These are phyloP conservation scores for Mus spicilegus DNA, from an alignment of 2,113 vertebrate species.

Conservation along the genomic window DNA sequence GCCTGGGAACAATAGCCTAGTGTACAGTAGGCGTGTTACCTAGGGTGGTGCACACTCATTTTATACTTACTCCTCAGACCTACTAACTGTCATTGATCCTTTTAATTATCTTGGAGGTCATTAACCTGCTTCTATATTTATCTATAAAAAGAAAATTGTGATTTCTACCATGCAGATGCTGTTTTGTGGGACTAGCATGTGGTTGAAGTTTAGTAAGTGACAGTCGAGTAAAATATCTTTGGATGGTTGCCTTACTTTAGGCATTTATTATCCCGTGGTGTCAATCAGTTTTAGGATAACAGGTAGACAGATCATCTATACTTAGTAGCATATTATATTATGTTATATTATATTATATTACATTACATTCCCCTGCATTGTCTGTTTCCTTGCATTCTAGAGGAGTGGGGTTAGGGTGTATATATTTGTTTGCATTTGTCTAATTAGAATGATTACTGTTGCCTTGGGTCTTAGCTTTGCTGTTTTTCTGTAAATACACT, in stretches of 20 bases:
- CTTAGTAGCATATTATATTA: conserved; percentile 7
- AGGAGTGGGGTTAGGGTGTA: neutral
- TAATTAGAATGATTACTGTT: neutral
- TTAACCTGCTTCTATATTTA: conserved; percentile 3
- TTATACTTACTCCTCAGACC: neutral
- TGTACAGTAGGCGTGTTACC: neutral
- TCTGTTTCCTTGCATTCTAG: conserved; percentile 44
- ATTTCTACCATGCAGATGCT: conserved; percentile 1
- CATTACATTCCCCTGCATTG: neutral
- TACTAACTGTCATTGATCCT: neutral
- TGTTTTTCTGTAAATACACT: conserved; percentile 48
- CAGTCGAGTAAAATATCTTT: conserved; percentile 10
- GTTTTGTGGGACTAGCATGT: neutral
- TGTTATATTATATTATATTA: neutral
- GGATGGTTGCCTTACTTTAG: neutral
- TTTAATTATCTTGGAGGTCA: conserved; percentile 21
- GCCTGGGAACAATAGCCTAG: neutral
- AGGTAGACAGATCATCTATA: neutral
- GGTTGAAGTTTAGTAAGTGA: neutral
- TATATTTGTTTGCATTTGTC: conserved; percentile 41
- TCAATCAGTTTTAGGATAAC: neutral
- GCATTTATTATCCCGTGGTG: neutral
- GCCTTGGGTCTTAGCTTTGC: conserved; percentile 7
- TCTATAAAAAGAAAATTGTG: neutral
- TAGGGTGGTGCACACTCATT: neutral